phyloP scores from a whole-genome alignment of 2,797 vertebrate species.

The Phalloptychus januarius region DNA sequence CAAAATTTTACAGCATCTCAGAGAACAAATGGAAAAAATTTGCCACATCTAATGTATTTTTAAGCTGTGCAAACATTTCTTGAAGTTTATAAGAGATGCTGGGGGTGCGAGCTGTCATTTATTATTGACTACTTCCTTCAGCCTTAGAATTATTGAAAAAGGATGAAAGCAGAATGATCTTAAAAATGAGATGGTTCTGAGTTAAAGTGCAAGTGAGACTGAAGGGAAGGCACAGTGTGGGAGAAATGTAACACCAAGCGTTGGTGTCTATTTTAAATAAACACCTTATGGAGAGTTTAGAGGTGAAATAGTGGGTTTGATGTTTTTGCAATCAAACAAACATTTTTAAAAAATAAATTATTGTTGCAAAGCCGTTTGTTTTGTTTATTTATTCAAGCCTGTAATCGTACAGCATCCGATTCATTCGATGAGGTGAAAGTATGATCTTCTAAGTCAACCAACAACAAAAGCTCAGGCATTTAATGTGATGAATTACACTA shows the following conservation, averaged over 20 bases:
- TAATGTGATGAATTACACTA: conserved; percentile 21
- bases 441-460: conserved; percentile 2
- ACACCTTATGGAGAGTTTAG: conserved; percentile 20
- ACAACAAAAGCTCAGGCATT: conserved; percentile 15
- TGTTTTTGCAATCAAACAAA: conserved; percentile 16
- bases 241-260: conserved; percentile 25
- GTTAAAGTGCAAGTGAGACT: conserved; percentile 15
- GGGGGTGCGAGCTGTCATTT: neutral
- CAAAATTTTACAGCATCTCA: neutral
- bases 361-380: conserved; percentile 7
- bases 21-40: neutral
- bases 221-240: conserved; percentile 11
- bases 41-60: neutral
- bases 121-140: neutral
- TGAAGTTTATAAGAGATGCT: neutral
- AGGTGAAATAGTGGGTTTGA: conserved; percentile 31
- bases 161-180: conserved; percentile 5
- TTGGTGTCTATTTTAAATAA: conserved; percentile 33
- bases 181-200: conserved; percentile 9
- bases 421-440: neutral
- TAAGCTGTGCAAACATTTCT: neutral
- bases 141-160: neutral
- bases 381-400: conserved; percentile 31
- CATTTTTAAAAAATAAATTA: conserved; percentile 6
- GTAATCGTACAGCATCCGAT: conserved; percentile 21